A percentile compares a stretch with the other conserved stretches of the same genome.
Evolutionary conservation across 92 coral and sea anemone genomes (phyloP).

Genomic region (Porites evermanni): DNA sequence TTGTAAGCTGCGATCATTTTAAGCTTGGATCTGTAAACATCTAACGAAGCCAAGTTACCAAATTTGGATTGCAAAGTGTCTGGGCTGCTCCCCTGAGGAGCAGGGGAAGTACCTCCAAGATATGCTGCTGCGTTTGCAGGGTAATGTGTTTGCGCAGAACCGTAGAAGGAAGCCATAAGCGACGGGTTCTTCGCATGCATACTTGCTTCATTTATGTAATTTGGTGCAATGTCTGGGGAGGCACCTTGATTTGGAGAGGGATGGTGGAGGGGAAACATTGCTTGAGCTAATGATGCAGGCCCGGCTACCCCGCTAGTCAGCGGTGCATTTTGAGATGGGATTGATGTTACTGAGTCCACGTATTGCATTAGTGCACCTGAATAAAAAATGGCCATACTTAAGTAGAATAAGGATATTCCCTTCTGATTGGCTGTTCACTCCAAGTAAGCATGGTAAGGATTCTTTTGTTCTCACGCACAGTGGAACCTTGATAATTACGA

Average conservation of each 20-base stretch:
- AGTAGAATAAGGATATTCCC: too few species aligned
- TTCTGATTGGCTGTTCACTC: too few species aligned
- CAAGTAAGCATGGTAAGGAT: too few species aligned
- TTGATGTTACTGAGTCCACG: slow-evolving; percentile 84
- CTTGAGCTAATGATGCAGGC: slow-evolving; percentile 51
- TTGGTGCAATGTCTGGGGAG: slow-evolving; percentile 31
- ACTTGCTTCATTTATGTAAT: slow-evolving; percentile 31
- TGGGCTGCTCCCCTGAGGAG: slow-evolving; percentile 65
- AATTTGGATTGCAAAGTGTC: slow-evolving; percentile 80
- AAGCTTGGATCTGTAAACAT: slow-evolving; percentile 76
- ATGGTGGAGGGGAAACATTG: slow-evolving; percentile 54
- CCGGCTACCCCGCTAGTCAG: slow-evolving; percentile 54
- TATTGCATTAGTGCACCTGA: slow-evolving; percentile 73
- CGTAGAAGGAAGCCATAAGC: slow-evolving; percentile 40
- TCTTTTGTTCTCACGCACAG: too few species aligned
- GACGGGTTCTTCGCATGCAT: slow-evolving; percentile 47
- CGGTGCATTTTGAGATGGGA: slow-evolving; percentile 60
- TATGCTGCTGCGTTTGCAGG: slow-evolving; percentile 37
- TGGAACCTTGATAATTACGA: too few species aligned
- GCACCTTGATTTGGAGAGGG: slow-evolving; percentile 29
- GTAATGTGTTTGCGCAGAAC: slow-evolving; percentile 28
- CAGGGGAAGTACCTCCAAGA: slow-evolving; percentile 27
- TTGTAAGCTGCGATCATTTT: slow-evolving; percentile 94
- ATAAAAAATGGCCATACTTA: neutral
- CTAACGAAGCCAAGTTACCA: slow-evolving; percentile 82